Conservation (phyloP, 1,140 invertebrate genomes). For the Psilanteris sp. region DNA sequence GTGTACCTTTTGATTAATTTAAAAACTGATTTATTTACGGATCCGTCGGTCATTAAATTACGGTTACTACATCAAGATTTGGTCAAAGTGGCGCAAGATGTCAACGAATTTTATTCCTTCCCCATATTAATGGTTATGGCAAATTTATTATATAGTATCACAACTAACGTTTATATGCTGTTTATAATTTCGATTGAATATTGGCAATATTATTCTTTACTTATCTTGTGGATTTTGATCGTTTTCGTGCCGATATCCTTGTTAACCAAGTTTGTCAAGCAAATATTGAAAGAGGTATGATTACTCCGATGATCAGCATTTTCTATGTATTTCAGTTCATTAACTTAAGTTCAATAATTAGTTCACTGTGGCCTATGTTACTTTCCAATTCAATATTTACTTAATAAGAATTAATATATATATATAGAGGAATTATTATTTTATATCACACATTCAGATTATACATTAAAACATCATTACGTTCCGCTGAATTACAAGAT, state of each 20-base stretch:
- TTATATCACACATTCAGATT: too few species aligned
- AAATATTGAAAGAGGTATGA: constrained; percentile 18
- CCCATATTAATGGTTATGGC: not conserved
- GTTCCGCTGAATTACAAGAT: too few species aligned
- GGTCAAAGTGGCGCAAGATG: not conserved
- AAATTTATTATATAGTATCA: not conserved
- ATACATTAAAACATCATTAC: too few species aligned
- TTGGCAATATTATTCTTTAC: too few species aligned
- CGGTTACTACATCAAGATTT: constrained; percentile 4
- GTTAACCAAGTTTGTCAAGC: not conserved
- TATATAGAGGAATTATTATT: too few species aligned
- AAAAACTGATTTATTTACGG: not conserved
- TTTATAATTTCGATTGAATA: too few species aligned
- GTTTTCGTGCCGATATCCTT: not conserved
- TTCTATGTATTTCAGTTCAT: too few species aligned
- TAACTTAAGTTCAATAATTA: too few species aligned
- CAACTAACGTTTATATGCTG: not conserved
- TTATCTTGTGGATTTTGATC: too few species aligned
- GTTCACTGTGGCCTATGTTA: too few species aligned
- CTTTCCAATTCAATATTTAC: too few species aligned
- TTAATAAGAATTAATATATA: too few species aligned
- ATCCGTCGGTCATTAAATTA: not conserved
- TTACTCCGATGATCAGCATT: not conserved
- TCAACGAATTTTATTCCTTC: constrained; percentile 6
- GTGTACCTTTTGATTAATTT: not conserved